Percentiles rank a stretch among this genome's conserved stretches.
Evolutionary conservation across 2,888 invertebrate species (phyloP).

Genomic region (Coenonympha glycerion): DNA sequence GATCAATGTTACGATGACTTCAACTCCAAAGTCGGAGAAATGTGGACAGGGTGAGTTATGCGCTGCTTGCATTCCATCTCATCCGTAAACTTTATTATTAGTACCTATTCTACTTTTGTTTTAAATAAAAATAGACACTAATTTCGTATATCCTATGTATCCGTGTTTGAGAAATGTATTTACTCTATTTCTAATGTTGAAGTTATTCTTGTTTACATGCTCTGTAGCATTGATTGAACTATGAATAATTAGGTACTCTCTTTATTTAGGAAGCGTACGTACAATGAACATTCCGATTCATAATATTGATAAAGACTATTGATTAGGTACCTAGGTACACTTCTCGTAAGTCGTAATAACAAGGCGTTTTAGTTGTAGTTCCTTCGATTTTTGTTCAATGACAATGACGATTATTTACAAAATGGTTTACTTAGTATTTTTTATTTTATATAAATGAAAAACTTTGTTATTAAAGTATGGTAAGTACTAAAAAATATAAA

Average conservation of each 20-base stretch:
- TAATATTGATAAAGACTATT: no score
- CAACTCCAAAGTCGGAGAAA: slow-evolving; percentile 72
- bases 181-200: not conserved
- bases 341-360: no score
- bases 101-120: slow-evolving; percentile 19
- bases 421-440: no score
- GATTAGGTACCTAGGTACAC: no score
- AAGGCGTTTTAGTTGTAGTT: no score
- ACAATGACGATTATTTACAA: no score
- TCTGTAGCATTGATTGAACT: not conserved
- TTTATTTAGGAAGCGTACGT: not conserved
- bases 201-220: not conserved
- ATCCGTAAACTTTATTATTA: slow-evolving; percentile 14
- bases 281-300: no score
- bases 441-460: no score
- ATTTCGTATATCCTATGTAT: not conserved
- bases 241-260: not conserved
- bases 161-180: not conserved
- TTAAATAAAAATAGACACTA: slow-evolving; percentile 15
- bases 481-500: no score
- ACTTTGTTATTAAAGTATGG: no score
- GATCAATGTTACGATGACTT: slow-evolving; percentile 58
- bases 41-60: slow-evolving; percentile 65
- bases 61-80: slow-evolving; percentile 36
- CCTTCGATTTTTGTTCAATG: no score